Conservation (phyloP, 37 sponge, comb jelly and placozoan species). For the Haliclona indistincta region DNA sequence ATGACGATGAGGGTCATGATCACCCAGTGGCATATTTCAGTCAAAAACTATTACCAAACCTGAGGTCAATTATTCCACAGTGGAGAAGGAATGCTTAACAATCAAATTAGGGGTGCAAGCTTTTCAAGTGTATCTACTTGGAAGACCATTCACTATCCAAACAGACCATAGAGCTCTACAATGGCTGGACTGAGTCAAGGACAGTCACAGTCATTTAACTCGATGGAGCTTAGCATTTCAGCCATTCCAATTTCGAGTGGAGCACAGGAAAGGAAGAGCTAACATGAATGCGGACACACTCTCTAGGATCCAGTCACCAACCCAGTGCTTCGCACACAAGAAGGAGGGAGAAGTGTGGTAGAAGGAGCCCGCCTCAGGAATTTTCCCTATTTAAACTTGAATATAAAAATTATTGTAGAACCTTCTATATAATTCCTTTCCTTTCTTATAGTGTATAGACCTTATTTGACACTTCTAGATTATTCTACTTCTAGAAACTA, state of each 20-base stretch:
- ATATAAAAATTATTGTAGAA: too few species aligned
- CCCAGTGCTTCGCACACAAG: too few species aligned
- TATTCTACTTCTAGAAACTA: too few species aligned
- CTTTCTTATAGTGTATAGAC: too few species aligned
- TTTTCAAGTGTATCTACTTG: constrained; percentile 48
- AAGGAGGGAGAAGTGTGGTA: too few species aligned
- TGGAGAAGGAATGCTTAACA: constrained; percentile 58
- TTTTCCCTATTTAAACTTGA: too few species aligned
- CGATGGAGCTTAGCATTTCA: constrained; percentile 21
- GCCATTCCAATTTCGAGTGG: constrained; percentile 6
- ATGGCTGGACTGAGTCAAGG: constrained; percentile 34
- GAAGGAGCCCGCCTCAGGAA: too few species aligned
- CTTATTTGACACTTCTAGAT: too few species aligned
- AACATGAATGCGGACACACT: constrained; percentile 47
- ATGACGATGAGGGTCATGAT: constrained; percentile 13
- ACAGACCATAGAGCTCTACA: constrained; percentile 50
- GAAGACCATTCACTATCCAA: constrained; percentile 30
- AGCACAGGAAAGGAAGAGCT: background rate
- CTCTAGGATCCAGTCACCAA: too few species aligned
- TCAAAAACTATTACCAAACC: constrained; percentile 27
- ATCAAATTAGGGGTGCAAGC: constrained; percentile 6
- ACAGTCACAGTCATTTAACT: constrained; percentile 26
- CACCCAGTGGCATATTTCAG: constrained; percentile 52
- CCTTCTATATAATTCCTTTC: too few species aligned
- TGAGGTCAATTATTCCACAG: constrained; percentile 44